A percentile compares a stretch with the other conserved stretches of the same genome.
phyloP scores from a whole-genome alignment of 2,888 invertebrate species.

The Gryllus longicercus region DNA sequence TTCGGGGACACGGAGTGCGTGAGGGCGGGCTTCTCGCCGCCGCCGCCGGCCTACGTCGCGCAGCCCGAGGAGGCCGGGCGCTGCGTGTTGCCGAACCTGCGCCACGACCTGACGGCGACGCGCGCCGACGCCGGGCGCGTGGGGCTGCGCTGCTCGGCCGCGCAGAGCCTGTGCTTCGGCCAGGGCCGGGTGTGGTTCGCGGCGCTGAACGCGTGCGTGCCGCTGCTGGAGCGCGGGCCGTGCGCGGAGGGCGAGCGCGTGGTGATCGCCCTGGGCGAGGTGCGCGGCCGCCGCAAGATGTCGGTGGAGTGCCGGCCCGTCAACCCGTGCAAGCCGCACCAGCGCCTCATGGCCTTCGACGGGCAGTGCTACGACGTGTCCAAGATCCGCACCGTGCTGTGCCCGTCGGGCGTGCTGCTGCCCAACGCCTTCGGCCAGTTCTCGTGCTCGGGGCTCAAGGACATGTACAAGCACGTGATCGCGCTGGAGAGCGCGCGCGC shows the following conservation, averaged over 20 bases:
- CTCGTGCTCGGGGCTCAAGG: not conserved
- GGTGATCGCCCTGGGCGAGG: not conserved
- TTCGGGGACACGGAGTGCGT: not conserved
- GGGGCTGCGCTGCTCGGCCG: not conserved
- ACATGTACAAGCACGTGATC: slow-evolving; percentile 6
- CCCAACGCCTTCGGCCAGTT: not conserved
- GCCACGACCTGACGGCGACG: not conserved
- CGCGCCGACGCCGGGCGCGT: not conserved
- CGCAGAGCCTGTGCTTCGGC: not conserved
- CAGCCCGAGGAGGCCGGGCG: not conserved
- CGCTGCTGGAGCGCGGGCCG: not conserved
- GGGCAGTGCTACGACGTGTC: not conserved
- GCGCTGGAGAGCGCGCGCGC: not conserved
- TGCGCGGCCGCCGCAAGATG: not conserved
- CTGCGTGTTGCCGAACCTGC: not conserved
- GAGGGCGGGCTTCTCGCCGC: not conserved
- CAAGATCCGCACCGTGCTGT: not conserved
- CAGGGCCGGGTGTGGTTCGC: not conserved
- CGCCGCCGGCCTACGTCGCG: not conserved
- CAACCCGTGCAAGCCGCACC: not conserved
- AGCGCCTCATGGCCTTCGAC: slow-evolving; percentile 3
- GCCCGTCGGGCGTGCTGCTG: not conserved
- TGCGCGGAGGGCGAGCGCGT: not conserved
- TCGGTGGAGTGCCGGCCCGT: not conserved
- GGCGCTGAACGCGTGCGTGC: not conserved